Evolutionary conservation across 2,113 vertebrate genomes (phyloP).

Genomic region (Xyliphius kryptos): DNA sequence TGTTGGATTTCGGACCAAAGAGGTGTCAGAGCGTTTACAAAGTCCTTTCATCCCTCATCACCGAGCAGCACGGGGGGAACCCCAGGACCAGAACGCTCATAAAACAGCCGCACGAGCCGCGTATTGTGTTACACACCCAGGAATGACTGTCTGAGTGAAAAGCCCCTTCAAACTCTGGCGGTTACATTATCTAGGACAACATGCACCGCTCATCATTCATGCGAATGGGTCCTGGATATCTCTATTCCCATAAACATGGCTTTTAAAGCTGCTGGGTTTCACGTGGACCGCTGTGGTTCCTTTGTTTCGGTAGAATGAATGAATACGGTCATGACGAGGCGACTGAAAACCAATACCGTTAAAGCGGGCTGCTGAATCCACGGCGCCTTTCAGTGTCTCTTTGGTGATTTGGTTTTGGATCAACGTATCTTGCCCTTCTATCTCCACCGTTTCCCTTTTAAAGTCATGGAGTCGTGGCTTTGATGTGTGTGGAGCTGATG

Average conservation of each 20-base stretch:
- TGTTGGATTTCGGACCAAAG: conserved; percentile 36
- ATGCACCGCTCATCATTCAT: too few relatives aligned
- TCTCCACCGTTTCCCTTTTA: neutral
- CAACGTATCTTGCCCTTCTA: neutral
- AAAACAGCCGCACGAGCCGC: conserved; percentile 37
- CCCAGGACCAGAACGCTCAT: conserved; percentile 17
- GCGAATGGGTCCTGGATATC: too few relatives aligned
- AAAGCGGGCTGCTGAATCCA: neutral
- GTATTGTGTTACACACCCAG: conserved; percentile 32
- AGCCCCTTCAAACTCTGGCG: conserved; percentile 15
- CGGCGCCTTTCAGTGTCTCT: neutral
- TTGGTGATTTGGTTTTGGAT: neutral
- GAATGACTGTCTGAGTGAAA: conserved; percentile 25
- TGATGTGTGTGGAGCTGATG: conserved; percentile 49
- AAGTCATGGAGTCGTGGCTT: conserved; percentile 39
- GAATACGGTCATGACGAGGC: too few relatives aligned
- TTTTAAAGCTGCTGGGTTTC: too few relatives aligned
- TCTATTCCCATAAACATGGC: too few relatives aligned
- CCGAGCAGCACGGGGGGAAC: conserved; percentile 27
- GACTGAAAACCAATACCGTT: neutral
- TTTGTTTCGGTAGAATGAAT: neutral
- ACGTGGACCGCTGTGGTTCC: neutral
- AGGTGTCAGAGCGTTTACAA: conserved; percentile 34
- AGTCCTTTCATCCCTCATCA: conserved; percentile 57
- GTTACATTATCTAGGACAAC: too few relatives aligned